These are phyloP conservation scores for Masticophis lateralis DNA, from an alignment of 2,797 vertebrate species.

Conservation along the genomic window DNA sequence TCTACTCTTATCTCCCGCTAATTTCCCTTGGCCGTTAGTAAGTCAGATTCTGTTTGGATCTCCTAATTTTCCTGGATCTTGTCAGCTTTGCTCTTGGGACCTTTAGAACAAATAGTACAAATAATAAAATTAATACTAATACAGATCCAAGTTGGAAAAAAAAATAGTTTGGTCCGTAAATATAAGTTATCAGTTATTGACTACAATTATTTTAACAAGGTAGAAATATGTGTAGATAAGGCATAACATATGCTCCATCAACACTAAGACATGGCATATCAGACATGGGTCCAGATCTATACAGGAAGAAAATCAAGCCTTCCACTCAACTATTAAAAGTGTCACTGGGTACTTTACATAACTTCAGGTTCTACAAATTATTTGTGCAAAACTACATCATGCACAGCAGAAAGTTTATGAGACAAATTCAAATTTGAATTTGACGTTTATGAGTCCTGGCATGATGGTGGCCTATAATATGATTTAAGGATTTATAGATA, in stretches of 20 bases:
- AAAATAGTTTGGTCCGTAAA: not conserved
- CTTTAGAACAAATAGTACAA: not conserved
- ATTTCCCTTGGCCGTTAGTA: too few relatives aligned
- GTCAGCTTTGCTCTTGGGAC: not conserved
- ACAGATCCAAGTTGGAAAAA: not conserved
- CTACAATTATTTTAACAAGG: not conserved
- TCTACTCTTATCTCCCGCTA: too few relatives aligned
- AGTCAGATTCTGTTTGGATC: too few relatives aligned
- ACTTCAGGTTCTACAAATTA: not conserved
- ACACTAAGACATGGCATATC: not conserved
- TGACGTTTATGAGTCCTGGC: not conserved
- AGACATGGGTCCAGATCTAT: not conserved
- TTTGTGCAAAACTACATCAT: not conserved
- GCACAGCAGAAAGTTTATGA: not conserved
- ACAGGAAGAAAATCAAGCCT: not conserved
- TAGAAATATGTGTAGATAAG: not conserved
- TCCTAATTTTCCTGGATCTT: not conserved
- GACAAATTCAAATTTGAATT: too few relatives aligned
- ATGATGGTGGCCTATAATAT: not conserved
- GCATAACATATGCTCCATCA: not conserved
- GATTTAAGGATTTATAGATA: not conserved
- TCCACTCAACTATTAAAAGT: not conserved
- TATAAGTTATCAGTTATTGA: not conserved
- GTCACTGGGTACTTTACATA: not conserved
- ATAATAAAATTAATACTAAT: not conserved